phyloP scores from a whole-genome alignment of 1,140 invertebrate species.

The Zophobas morio region DNA sequence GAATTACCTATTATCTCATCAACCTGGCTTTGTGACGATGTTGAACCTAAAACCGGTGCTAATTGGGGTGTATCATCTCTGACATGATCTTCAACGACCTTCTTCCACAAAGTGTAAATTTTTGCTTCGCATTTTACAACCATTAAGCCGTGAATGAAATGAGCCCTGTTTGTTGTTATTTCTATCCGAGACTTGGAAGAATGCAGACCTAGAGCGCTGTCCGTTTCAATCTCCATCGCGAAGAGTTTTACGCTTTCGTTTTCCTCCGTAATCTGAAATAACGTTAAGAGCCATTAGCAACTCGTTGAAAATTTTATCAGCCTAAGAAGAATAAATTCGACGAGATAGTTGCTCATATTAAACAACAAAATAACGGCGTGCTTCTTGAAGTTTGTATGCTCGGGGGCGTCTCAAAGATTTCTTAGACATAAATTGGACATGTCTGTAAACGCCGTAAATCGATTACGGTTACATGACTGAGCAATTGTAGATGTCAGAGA shows the following conservation, averaged over 20 bases:
- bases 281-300: neutral
- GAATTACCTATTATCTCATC: slow-evolving; percentile 60
- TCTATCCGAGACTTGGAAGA: slow-evolving; percentile 60
- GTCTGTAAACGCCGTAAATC: slow-evolving; percentile 16
- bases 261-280: slow-evolving; percentile 58
- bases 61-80: slow-evolving; percentile 62
- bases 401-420: neutral
- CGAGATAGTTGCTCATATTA: neutral
- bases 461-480: slow-evolving; percentile 26
- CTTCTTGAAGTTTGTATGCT: neutral
- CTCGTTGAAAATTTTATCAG: neutral
- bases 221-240: slow-evolving; percentile 49
- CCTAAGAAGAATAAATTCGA: neutral
- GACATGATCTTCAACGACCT: slow-evolving; percentile 57
- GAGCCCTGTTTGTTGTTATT: slow-evolving; percentile 58
- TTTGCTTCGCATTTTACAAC: slow-evolving; percentile 60
- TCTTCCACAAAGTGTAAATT: slow-evolving; percentile 60
- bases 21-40: slow-evolving; percentile 62
- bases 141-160: slow-evolving; percentile 62
- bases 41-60: slow-evolving; percentile 63
- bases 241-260: slow-evolving; percentile 55
- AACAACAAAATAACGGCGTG: neutral
- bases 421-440: slow-evolving; percentile 26
- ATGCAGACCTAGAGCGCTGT: slow-evolving; percentile 50
- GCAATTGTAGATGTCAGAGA: slow-evolving; percentile 23